Conservation (phyloP, 2,113 vertebrate genomes). For the Uria aalge region DNA sequence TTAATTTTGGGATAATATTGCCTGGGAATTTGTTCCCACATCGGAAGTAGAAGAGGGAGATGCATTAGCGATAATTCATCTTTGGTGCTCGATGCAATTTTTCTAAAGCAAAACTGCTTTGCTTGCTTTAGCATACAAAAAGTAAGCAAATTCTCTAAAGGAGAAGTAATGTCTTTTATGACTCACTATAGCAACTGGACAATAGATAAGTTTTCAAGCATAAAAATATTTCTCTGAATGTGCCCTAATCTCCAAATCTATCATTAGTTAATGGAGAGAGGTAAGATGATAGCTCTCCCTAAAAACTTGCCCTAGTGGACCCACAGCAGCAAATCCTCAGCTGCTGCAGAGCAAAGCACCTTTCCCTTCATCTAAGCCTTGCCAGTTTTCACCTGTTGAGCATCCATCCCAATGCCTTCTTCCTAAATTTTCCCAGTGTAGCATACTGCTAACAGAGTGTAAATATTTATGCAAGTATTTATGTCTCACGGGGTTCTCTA, state of each 20-base stretch:
- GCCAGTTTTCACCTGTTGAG: neutral
- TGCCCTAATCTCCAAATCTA: neutral
- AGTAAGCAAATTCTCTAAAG: neutral
- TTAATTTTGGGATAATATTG: neutral
- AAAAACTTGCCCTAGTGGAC: neutral
- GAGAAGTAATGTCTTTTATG: neutral
- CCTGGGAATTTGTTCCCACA: neutral
- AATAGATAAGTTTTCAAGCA: neutral
- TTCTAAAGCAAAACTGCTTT: neutral
- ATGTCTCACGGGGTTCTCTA: neutral
- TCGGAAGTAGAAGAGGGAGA: neutral
- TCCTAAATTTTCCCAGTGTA: neutral
- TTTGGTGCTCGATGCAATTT: neutral
- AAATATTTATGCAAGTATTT: neutral
- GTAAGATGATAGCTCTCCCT: neutral
- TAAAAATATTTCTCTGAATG: neutral
- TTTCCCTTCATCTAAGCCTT: neutral
- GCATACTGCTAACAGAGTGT: neutral
- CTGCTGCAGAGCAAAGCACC: neutral
- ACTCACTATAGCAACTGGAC: neutral
- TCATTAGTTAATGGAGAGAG: neutral
- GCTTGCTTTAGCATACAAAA: neutral
- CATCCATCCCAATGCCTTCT: neutral
- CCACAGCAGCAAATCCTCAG: neutral
- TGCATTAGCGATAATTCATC: neutral